Evolutionary conservation across 2,113 vertebrate species (phyloP), one percentile per base, ranked within the genome.

Genomic region (Phylloscopus trochiloides): DNA sequence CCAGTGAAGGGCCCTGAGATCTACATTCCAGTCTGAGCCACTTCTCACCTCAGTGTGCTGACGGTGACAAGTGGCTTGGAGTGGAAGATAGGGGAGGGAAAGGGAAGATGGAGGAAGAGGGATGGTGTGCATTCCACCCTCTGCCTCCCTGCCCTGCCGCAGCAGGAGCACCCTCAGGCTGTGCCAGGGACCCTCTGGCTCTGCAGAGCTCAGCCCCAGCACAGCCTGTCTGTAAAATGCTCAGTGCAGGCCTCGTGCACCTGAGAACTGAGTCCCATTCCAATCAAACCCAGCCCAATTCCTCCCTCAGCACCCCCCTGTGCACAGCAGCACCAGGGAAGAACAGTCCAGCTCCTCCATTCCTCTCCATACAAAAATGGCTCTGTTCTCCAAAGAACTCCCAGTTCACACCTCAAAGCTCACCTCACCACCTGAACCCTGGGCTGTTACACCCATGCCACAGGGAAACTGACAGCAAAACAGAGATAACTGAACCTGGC

Each of bases 1-100:
- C 20, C 11, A 3, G 4, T 1, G 31, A 34, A 45, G 58, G 72
- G 31, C 80, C n/a, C 9, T 0, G 6, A 15, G 32, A 24, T 29
- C 58, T 34, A 34, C 42, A 36, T 12, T 22, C 38, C 2, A 5
- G 1, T 31, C 18, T 22, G 28, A 58, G 34, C 34, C 84, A 32
- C 55, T 43, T n/a, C 9, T 17, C 62, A 42, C 38, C 54, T 18
- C 34, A 14, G 61, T 34, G 40, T 14, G 42, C 65, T 92, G 67
- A 36, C 34, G 55, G 11, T 29, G 32, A 48, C 32, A 48, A 67
- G 73, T 0, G 34, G 36, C 55, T 62, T 10, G n/a, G 61, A 61
- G 40, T 6, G 48, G n/a, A 38, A 26, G 32, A 28, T 0, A 3
- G 16, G 5, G 15, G 36, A 65, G n/a, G 54, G 4, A 31, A 22